Evolutionary conservation across 2,797 vertebrate species (phyloP).

Genomic region (Gallinago solitaria): DNA sequence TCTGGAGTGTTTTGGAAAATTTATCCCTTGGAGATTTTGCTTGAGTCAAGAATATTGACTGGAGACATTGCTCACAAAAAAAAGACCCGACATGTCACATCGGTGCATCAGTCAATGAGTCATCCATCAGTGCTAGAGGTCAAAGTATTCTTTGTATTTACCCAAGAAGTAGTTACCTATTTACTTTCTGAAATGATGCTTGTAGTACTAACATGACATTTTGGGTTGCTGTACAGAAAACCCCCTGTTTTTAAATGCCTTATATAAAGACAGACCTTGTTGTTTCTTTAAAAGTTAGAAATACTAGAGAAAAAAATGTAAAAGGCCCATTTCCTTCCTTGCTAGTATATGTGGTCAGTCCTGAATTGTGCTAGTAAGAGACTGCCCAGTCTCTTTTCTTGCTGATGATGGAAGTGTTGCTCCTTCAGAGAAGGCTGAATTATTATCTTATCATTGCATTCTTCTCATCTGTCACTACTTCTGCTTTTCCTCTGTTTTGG

Average conservation of each 20-base stretch:
- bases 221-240: slow-evolving; percentile 12
- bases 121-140: slow-evolving; percentile 30
- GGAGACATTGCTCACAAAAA: background rate
- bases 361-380: background rate
- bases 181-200: slow-evolving; percentile 43
- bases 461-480: background rate
- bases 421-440: background rate
- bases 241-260: background rate
- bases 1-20: slow-evolving; percentile 8
- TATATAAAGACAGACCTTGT: background rate
- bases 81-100: background rate
- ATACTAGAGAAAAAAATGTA: background rate
- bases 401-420: background rate
- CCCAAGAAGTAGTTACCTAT: slow-evolving; percentile 46
- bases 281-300: slow-evolving; percentile 4
- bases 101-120: slow-evolving; percentile 32
- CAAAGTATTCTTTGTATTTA: slow-evolving; percentile 52
- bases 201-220: slow-evolving; percentile 11
- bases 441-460: background rate
- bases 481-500: background rate
- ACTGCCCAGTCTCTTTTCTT: background rate
- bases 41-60: background rate
- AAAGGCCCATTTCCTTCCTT: slow-evolving; percentile 19
- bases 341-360: slow-evolving; percentile 5
- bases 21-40: slow-evolving; percentile 16